phyloP scores from a whole-genome alignment of 2,888 invertebrate species.

The Linhomoeus sp. region DNA sequence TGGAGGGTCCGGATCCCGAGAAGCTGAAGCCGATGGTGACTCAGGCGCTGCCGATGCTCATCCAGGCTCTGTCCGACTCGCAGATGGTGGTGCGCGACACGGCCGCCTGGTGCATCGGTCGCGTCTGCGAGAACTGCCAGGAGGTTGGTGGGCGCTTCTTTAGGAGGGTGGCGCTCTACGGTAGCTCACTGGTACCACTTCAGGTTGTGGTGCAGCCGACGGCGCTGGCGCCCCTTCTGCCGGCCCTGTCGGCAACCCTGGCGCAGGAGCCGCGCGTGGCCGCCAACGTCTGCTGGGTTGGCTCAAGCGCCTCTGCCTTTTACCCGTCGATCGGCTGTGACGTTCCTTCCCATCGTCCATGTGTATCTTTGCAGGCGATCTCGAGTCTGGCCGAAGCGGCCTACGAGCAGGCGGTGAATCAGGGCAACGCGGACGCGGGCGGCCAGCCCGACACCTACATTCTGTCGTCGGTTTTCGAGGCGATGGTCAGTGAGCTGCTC shows the following conservation, averaged over 20 bases:
- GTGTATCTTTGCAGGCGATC: conserved; percentile 41
- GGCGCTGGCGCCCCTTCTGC: conserved; percentile 47
- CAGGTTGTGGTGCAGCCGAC: conserved; percentile 65
- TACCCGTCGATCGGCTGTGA: too few species aligned
- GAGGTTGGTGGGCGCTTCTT: conserved; percentile 9
- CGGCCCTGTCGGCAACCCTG: conserved; percentile 44
- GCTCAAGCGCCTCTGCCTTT: too few species aligned
- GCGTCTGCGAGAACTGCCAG: conserved; percentile 62
- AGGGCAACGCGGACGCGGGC: conserved; percentile 34
- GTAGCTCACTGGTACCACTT: too few species aligned
- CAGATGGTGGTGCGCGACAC: conserved; percentile 75
- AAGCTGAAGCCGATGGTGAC: conserved; percentile 80
- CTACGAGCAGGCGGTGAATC: conserved; percentile 56
- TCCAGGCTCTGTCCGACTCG: conserved; percentile 75
- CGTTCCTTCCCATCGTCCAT: too few species aligned
- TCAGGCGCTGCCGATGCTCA: conserved; percentile 85
- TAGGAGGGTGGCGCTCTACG: background rate
- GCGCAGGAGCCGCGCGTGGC: conserved; percentile 88
- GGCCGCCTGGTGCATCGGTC: conserved; percentile 90
- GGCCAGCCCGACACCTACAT: conserved; percentile 63
- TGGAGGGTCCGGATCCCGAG: conserved; percentile 67
- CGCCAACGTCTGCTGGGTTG: conserved; percentile 89
- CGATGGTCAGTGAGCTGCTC: conserved; percentile 67
- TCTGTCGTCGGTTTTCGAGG: conserved; percentile 76
- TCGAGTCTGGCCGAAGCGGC: conserved; percentile 89